Conservation (phyloP, 2,113 vertebrate species). For the Puntigrus tetrazona region DNA sequence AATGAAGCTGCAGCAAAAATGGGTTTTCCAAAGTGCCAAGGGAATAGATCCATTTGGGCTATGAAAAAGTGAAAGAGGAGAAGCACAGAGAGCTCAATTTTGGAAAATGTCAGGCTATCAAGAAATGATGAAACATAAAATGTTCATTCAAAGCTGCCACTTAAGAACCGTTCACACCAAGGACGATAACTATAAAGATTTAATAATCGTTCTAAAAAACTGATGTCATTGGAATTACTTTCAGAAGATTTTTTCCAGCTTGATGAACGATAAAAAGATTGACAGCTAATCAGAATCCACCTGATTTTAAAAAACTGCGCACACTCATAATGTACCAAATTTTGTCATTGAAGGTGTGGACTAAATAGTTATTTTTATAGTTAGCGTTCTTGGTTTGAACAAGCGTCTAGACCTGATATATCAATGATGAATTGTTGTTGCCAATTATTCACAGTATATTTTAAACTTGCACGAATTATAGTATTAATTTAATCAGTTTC, state of each 20-base stretch:
- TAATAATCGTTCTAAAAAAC: neutral
- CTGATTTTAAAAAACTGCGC: neutral
- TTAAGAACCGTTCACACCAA: neutral
- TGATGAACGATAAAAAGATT: neutral
- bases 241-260: neutral
- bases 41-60: neutral
- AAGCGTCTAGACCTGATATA: neutral
- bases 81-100: neutral
- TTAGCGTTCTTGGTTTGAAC: neutral
- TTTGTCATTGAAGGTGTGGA: neutral
- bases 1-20: neutral
- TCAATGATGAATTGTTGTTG: neutral
- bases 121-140: conserved; percentile 3
- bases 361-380: neutral
- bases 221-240: neutral
- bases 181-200: neutral
- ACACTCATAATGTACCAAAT: neutral
- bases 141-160: neutral
- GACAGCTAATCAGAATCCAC: neutral
- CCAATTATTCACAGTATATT: neutral
- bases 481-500: neutral
- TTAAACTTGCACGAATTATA: neutral
- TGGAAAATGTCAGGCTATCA: neutral
- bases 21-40: neutral
- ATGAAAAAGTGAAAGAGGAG: neutral